Base-by-base conservation (phyloP, 2,113 vertebrate species). In the Caloenas nicobarica region DNA sequence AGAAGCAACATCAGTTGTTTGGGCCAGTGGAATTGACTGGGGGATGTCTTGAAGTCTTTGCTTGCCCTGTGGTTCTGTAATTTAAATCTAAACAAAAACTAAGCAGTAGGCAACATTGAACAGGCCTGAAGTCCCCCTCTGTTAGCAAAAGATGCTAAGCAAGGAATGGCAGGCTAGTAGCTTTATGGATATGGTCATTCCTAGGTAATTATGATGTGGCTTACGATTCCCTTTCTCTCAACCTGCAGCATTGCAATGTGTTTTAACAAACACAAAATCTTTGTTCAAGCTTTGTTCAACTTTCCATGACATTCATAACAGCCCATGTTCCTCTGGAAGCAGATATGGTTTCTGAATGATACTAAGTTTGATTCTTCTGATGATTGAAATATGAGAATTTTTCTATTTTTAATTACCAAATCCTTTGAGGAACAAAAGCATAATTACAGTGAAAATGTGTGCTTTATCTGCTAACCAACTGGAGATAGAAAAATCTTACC, bases 161-260 rank as follows among this genome's bases (percentile, higher is more conserved):
- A 85, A 79, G 25, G 29, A 76, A 46, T 18, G 29, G 5, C 22
- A 65, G 31, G 2, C 69, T 11, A 72, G 9, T 56, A 40, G n/a
- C 0, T 36, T 66, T 84, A 17, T 56, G 64, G 14, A 12, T 31
- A 44, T 72, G 28, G 26, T 65, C 8, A 4, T 34, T 91, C 5
- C 0, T 33, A 19, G 3, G 1, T 46, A 62, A 64, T 40, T 14
- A 31, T 17, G 11, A 60, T 40, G 8, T 23, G 28, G 11, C 11
- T 69, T 66, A 72, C 5, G 54, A 22, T 42, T 81, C 29, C 16
- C 26, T 84, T 78, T 34, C 26, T 53, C 29, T 11, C 16, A 46
- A 1, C 13, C 26, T 74, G 18, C 26, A 38, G 34, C 34, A 14
- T 38, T 86, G 18, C n/a, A 56, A 17, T 2, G 2, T 12, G 13